Conservation (phyloP, 2,888 invertebrate species). For the Leptodirus hochenwartii region DNA sequence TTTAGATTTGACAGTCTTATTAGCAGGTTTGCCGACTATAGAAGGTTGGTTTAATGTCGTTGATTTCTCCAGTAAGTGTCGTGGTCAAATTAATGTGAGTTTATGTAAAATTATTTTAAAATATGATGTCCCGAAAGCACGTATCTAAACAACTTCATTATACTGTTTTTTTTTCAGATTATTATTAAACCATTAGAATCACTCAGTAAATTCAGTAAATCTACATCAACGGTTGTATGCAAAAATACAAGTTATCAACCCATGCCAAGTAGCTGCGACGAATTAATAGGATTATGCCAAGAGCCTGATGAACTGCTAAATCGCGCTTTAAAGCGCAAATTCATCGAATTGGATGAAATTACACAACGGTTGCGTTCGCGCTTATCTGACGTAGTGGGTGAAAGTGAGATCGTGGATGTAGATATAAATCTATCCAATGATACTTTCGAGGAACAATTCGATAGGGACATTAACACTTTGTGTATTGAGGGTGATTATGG, state of each 20-base stretch:
- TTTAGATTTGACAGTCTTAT: slow-evolving; percentile 35
- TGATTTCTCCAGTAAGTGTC: slow-evolving; percentile 36
- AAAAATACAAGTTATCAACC: neutral
- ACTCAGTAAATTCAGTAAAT: neutral
- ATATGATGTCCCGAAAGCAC: neutral
- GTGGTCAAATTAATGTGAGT: slow-evolving; percentile 40
- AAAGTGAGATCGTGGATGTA: slow-evolving; percentile 34
- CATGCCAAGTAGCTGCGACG: neutral
- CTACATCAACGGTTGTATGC: neutral
- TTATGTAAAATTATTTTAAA: neutral
- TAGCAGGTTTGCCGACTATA: slow-evolving; percentile 31
- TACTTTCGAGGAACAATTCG: slow-evolving; percentile 34
- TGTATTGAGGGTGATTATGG: slow-evolving; percentile 25
- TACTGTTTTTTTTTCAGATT: slow-evolving; percentile 21
- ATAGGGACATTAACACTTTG: slow-evolving; percentile 34
- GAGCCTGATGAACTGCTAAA: slow-evolving; percentile 23
- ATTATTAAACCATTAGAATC: slow-evolving; percentile 33
- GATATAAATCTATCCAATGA: slow-evolving; percentile 27
- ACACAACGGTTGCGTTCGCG: slow-evolving; percentile 37
- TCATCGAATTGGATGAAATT: slow-evolving; percentile 42
- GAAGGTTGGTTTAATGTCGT: slow-evolving; percentile 45
- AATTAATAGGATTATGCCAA: slow-evolving; percentile 9
- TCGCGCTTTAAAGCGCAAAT: slow-evolving; percentile 37
- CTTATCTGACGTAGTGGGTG: slow-evolving; percentile 35
- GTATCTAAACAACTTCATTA: slow-evolving; percentile 7